A percentile compares a stretch with the other conserved stretches of the same genome.
Evolutionary conservation across 2,888 invertebrate species (phyloP).

Genomic region (Ormyrus pomaceus): DNA sequence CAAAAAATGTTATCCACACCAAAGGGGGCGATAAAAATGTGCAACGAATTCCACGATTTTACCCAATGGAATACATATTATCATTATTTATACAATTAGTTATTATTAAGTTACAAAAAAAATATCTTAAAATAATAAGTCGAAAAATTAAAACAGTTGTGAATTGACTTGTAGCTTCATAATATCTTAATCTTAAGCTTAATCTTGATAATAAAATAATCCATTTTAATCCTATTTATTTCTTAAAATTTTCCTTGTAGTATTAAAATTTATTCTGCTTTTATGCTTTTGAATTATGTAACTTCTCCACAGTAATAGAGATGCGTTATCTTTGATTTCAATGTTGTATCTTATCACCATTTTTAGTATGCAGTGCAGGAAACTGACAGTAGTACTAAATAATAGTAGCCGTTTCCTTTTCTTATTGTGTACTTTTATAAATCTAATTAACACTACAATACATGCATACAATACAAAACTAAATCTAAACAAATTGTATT

Average conservation of each 20-base stretch:
- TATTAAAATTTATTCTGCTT: background rate
- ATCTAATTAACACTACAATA: background rate
- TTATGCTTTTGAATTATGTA: background rate
- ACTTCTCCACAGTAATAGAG: background rate
- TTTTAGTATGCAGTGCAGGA: background rate
- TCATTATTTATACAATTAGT: background rate
- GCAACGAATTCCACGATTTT: conserved; percentile 71
- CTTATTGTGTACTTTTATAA: background rate
- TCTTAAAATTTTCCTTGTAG: background rate
- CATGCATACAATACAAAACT: background rate
- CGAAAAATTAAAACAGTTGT: background rate
- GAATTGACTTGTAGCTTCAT: too few relatives aligned
- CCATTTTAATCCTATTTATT: background rate
- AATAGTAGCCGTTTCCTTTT: background rate
- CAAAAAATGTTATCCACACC: conserved; percentile 76
- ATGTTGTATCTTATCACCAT: background rate
- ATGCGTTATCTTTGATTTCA: conserved; percentile 4
- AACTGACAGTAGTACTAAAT: background rate
- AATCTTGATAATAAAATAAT: background rate
- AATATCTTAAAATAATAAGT: background rate
- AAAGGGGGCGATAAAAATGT: conserved; percentile 74
- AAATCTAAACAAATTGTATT: too few relatives aligned
- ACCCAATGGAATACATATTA: conserved; percentile 69
- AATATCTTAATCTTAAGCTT: background rate
- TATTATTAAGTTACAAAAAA: background rate